A percentile compares a stretch with the other conserved stretches of the same genome.
phyloP scores from a whole-genome alignment of 2,888 invertebrate species.

The Meta bourneti region DNA sequence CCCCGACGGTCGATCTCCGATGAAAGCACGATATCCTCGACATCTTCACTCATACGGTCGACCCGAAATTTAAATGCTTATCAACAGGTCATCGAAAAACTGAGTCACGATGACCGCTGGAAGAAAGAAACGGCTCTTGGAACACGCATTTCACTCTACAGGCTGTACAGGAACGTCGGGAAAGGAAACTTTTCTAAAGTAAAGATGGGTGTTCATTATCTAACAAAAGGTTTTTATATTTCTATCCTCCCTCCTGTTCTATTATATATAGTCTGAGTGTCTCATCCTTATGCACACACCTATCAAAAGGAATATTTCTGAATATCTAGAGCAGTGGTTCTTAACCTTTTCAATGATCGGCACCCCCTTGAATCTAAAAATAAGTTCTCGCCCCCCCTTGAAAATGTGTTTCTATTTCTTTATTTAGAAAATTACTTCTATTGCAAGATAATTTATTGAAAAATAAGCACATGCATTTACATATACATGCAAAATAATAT shows the following conservation, averaged over 20 bases:
- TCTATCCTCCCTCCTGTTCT: background rate
- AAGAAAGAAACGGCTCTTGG: constrained; percentile 86
- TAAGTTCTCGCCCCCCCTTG: too few relatives aligned
- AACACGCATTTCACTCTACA: constrained; percentile 87
- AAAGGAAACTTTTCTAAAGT: constrained; percentile 90
- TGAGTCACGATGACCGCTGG: constrained; percentile 79
- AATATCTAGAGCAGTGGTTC: too few relatives aligned
- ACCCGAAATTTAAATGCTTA: constrained; percentile 10
- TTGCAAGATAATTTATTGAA: too few relatives aligned
- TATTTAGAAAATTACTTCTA: too few relatives aligned
- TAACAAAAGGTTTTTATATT: constrained; percentile 85
- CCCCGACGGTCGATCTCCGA: constrained; percentile 65
- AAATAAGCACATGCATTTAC: too few relatives aligned
- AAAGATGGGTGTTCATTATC: constrained; percentile 87
- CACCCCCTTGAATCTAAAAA: too few relatives aligned
- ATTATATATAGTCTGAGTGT: too few relatives aligned
- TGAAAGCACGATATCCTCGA: constrained; percentile 66
- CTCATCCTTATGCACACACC: too few relatives aligned
- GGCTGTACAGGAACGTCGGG: constrained; percentile 88
- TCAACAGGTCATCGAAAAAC: constrained; percentile 41
- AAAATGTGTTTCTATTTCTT: too few relatives aligned
- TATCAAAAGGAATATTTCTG: too few relatives aligned
- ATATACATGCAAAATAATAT: too few relatives aligned
- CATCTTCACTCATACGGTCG: background rate
- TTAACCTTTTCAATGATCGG: too few relatives aligned